phyloP scores from a whole-genome alignment of 1,140 invertebrate species.

The Chlorops oryzae region DNA sequence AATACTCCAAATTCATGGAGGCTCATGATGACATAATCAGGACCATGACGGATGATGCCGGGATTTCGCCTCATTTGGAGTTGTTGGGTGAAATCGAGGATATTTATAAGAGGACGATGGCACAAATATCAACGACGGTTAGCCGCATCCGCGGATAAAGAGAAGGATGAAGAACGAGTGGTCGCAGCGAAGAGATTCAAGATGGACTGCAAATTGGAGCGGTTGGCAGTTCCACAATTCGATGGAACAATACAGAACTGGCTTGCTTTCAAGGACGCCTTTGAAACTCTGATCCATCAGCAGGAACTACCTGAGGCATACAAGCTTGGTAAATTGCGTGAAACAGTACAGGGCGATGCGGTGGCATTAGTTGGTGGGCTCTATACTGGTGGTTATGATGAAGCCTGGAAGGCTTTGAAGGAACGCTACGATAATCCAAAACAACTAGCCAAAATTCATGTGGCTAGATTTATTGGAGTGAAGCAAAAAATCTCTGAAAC shows the following conservation, averaged over 20 bases:
- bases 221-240: background rate
- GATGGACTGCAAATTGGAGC: background rate
- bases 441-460: background rate
- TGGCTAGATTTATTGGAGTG: background rate
- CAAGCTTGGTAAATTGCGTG: background rate
- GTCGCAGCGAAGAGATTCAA: background rate
- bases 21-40: background rate
- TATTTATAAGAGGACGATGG: background rate
- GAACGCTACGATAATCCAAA: background rate
- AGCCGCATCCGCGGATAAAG: background rate
- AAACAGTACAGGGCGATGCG: background rate
- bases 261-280: background rate
- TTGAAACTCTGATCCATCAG: background rate
- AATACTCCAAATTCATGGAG: background rate
- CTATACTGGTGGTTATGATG: too few relatives aligned
- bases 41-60: too few relatives aligned
- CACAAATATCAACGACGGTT: background rate
- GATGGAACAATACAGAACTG: background rate
- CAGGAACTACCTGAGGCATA: constrained; percentile 1
- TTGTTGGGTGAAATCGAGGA: background rate
- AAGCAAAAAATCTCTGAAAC: background rate
- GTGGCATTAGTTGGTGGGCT: constrained; percentile 1
- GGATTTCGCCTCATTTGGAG: background rate
- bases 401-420: background rate
- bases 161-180: background rate